Base-by-base conservation (phyloP, 1,140 invertebrate genomes). In the Brachionus rotundiformis region DNA sequence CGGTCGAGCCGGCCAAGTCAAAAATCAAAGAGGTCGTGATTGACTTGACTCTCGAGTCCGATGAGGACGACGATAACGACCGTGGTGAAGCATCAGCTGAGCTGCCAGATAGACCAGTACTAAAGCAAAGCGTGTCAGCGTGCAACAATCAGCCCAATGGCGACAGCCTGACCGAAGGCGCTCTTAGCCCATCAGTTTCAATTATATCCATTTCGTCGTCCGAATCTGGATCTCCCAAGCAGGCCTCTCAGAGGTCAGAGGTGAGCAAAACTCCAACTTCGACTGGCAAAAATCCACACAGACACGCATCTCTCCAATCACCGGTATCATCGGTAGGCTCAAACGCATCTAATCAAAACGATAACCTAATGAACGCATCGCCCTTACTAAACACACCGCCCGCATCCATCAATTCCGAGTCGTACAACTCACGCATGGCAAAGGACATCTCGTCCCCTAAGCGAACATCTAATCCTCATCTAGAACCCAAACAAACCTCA, bases 1-100 rank as follows among this genome's bases (percentile, higher is more conserved):
- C 68, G 3, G 2, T 13, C 2, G 68, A 73, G 10, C 7, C 68
- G 13, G 16, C 23, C 6, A 73, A 39, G 27, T 13, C 68, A 2
- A 73, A 73, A 3, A 1, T 8, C 29, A 79, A 79, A 79, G 76
- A 79, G 19, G 47, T 59, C 0, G 11, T 59, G 19, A 79, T 79
- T n/a, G 76, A 79, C 16, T 79, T 79, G 29, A 79, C 76, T 16
- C 31, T 54, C 1, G 76, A 79, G 6, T 59, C 47, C 2, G 76
- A 79, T 16, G 76, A 79, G 2, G 76, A 79, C 5, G 76, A 79
- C 8, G n/a, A 16, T n/a, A 39, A 44, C 33, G 16, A 54, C 44
- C 44, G n/a, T n/a, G n/a, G n/a, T n/a, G n/a, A n/a, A 59, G 10
- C 44, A 27, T 10, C 16, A 16, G 33, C 7, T 16, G 10, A 1